phyloP scores from a whole-genome alignment of 2,113 vertebrate species.

The Agelaius tricolor region DNA sequence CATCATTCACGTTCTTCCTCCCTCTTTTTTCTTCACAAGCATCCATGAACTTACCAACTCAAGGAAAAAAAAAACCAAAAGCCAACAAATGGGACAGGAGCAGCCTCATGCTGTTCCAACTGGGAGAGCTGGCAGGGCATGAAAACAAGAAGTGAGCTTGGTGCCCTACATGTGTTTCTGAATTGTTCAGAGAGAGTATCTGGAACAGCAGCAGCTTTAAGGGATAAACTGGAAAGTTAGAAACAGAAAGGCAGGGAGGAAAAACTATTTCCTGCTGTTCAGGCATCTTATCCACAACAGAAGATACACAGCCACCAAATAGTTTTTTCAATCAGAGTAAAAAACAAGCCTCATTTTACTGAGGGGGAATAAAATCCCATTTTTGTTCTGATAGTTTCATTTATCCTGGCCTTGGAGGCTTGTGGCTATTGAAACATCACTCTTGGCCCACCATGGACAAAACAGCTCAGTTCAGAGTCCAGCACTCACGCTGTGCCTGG shows the following conservation, averaged over 20 bases:
- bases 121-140: background rate
- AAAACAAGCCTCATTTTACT: background rate
- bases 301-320: background rate
- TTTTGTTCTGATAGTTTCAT: background rate
- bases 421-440: background rate
- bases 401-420: background rate
- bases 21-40: background rate
- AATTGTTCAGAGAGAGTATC: background rate
- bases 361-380: accelerated
- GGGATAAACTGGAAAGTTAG: background rate
- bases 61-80: background rate
- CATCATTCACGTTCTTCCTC: background rate
- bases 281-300: background rate
- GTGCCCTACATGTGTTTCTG: background rate
- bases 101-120: background rate
- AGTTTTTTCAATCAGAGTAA: background rate
- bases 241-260: background rate
- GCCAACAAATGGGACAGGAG: background rate
- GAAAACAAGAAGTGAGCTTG: background rate
- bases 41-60: background rate
- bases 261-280: background rate
- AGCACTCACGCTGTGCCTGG: background rate
- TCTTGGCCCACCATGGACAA: background rate
- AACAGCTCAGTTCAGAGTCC: background rate
- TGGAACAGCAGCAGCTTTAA: slow-evolving; percentile 4